Conservation (phyloP, 2,113 vertebrate species). For the Syngnathus floridae region DNA sequence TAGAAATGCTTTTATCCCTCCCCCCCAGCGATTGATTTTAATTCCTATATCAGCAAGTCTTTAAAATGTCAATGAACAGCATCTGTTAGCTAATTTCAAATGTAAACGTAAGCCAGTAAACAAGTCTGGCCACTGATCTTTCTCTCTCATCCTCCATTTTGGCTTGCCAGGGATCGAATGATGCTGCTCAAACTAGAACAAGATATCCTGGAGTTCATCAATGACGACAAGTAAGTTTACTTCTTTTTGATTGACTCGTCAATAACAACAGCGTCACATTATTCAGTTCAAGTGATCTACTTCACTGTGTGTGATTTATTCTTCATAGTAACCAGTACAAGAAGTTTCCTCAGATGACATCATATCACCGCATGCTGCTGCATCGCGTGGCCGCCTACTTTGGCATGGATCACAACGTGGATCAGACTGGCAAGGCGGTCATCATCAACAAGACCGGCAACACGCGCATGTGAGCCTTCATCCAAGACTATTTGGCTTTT, state of each 20-base stretch:
- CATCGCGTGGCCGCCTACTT: slow-evolving; percentile 98
- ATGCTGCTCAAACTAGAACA: slow-evolving; percentile 99
- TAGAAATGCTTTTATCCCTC: background rate
- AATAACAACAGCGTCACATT: background rate
- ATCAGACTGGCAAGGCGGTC: slow-evolving; percentile 97
- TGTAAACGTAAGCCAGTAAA: slow-evolving; percentile 4
- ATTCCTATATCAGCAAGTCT: background rate
- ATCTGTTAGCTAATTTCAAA: background rate
- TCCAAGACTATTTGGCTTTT: background rate
- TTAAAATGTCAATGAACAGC: background rate
- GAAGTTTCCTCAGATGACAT: slow-evolving; percentile 99
- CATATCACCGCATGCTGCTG: slow-evolving; percentile 97
- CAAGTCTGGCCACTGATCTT: background rate
- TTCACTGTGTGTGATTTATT: background rate
- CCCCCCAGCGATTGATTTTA: background rate
- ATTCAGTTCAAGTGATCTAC: background rate
- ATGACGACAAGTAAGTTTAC: slow-evolving; percentile 88
- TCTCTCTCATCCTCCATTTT: slow-evolving; percentile 21
- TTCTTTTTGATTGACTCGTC: slow-evolving; percentile 29
- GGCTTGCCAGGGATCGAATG: slow-evolving; percentile 88
- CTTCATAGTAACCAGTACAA: slow-evolving; percentile 92
- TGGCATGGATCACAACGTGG: slow-evolving; percentile 98
- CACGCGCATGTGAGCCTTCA: slow-evolving; percentile 87
- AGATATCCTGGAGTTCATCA: slow-evolving; percentile 99
- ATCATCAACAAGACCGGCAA: slow-evolving; percentile 99